Evolutionary conservation across 1,140 invertebrate genomes (phyloP).

Genomic region (Mycetomoellerius zeteki): DNA sequence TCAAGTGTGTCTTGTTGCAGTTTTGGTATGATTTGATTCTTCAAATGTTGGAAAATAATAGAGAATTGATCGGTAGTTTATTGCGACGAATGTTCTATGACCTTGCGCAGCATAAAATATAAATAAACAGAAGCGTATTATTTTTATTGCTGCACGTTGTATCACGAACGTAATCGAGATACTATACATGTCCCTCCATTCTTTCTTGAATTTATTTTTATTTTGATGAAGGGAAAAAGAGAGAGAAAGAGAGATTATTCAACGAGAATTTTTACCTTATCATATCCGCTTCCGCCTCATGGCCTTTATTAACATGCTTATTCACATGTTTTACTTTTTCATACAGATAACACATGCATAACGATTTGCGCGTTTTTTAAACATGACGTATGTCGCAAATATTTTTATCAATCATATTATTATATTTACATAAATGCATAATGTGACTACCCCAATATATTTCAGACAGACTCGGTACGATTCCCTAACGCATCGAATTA

Average conservation of each 20-base stretch:
- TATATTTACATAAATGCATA: slow-evolving; percentile 35
- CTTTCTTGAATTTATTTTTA: not conserved
- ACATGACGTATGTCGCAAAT: not conserved
- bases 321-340: not conserved
- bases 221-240: not conserved
- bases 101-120: not conserved
- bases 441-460: not conserved
- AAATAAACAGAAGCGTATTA: slow-evolving; percentile 28
- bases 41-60: not conserved
- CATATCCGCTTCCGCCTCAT: slow-evolving; percentile 15
- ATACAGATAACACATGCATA: slow-evolving; percentile 61
- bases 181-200: not conserved
- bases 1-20: not conserved
- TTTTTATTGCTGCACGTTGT: not conserved
- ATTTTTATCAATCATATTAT: not conserved
- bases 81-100: not conserved
- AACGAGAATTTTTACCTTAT: slow-evolving; percentile 9
- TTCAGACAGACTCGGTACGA: not conserved
- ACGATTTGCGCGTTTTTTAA: slow-evolving; percentile 37
- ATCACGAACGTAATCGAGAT: not conserved
- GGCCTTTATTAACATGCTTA: not conserved
- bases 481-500: not conserved
- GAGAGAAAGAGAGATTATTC: not conserved
- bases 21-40: not conserved
- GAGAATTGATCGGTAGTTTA: not conserved